phyloP scores from a whole-genome alignment of 2,888 invertebrate species.

The Meloe dianella region DNA sequence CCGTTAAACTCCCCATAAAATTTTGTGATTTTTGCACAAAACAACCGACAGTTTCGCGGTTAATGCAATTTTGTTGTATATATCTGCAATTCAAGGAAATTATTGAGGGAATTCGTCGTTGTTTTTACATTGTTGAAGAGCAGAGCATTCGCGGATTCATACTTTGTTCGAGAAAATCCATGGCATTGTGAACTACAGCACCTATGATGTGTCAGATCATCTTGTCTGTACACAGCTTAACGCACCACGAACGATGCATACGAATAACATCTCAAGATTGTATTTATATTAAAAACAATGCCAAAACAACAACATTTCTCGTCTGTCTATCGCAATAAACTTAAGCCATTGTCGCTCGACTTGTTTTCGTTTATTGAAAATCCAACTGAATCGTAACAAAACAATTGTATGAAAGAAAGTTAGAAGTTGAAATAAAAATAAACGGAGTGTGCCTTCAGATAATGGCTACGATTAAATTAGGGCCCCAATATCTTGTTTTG shows the following conservation, averaged over 20 bases:
- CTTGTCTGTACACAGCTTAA: too few relatives aligned
- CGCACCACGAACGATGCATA: too few relatives aligned
- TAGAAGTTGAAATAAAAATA: conserved; percentile 52
- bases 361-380: conserved; percentile 48
- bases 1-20: conserved; percentile 25
- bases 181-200: too few relatives aligned
- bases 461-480: conserved; percentile 56
- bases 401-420: conserved; percentile 49
- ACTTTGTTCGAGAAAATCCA: too few relatives aligned
- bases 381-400: conserved; percentile 42
- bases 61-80: background rate
- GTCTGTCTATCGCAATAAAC: background rate
- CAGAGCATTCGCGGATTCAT: too few relatives aligned
- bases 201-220: too few relatives aligned
- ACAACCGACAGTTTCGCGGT: background rate
- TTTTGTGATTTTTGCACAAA: conserved; percentile 5
- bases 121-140: too few relatives aligned
- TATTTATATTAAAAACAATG: too few relatives aligned
- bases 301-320: too few relatives aligned
- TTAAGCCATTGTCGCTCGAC: conserved; percentile 42
- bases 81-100: too few relatives aligned
- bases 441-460: conserved; percentile 54
- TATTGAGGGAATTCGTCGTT: too few relatives aligned
- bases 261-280: too few relatives aligned
- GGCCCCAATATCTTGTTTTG: conserved; percentile 45